A percentile compares a stretch with the other conserved stretches of the same genome.
Evolutionary conservation across 2,888 invertebrate genomes (phyloP).

Genomic region (Operophtera brumata): DNA sequence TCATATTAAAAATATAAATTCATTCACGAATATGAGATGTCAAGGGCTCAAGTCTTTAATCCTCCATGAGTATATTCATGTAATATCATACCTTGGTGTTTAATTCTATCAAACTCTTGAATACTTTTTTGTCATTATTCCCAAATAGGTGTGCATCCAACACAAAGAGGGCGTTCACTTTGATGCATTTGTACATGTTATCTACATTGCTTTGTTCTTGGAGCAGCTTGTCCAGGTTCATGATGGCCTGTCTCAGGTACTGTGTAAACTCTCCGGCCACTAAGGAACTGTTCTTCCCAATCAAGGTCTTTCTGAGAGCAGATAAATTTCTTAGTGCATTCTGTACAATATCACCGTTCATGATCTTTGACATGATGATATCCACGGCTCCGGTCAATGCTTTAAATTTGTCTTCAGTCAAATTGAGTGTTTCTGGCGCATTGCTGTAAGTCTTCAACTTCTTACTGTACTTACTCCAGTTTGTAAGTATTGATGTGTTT

Average conservation of each 20-base stretch:
- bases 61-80: too few relatives aligned
- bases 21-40: too few relatives aligned
- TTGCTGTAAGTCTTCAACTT: conserved; percentile 85
- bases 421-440: conserved; percentile 81
- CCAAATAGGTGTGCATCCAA: conserved; percentile 87
- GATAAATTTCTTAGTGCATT: conserved; percentile 71
- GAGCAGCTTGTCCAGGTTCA: conserved; percentile 81
- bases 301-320: conserved; percentile 64
- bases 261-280: conserved; percentile 83
- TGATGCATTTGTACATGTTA: conserved; percentile 82
- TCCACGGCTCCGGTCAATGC: conserved; percentile 86
- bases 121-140: conserved; percentile 86
- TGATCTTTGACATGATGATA: conserved; percentile 83
- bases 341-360: conserved; percentile 86
- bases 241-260: conserved; percentile 83
- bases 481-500: conserved; percentile 63
- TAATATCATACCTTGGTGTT: conserved; percentile 83
- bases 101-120: conserved; percentile 86
- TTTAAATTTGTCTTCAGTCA: conserved; percentile 82
- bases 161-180: conserved; percentile 85
- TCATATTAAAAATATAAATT: too few relatives aligned
- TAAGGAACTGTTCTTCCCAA: conserved; percentile 68
- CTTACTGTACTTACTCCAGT: conserved; percentile 90
- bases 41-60: too few relatives aligned
- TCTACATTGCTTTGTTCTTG: conserved; percentile 75